Evolutionary conservation across 2,888 invertebrate genomes (phyloP).

Genomic region (Drosophila anomelani): DNA sequence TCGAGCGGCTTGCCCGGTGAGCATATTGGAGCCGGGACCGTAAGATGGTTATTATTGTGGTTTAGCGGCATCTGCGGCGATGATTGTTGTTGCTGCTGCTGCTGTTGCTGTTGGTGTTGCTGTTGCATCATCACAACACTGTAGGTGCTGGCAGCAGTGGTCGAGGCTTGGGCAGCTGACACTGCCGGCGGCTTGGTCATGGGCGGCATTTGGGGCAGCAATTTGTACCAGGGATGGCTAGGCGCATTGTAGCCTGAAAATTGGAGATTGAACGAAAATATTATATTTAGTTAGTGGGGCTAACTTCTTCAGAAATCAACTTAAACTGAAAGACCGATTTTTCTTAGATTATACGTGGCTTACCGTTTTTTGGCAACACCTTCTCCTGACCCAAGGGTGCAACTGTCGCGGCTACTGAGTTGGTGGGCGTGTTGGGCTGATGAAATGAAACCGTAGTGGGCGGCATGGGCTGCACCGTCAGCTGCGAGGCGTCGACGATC

Average conservation of each 20-base stretch:
- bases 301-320: neutral
- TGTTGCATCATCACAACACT: conserved; percentile 75
- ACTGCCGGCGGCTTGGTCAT: conserved; percentile 64
- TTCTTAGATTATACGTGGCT: conserved; percentile 11
- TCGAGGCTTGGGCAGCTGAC: conserved; percentile 60
- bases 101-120: conserved; percentile 62
- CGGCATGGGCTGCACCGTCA: conserved; percentile 83
- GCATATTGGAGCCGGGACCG: conserved; percentile 72
- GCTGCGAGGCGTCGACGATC: conserved; percentile 92
- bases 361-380: conserved; percentile 85
- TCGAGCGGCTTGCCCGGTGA: conserved; percentile 81
- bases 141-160: conserved; percentile 70
- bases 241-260: conserved; percentile 84
- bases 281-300: neutral
- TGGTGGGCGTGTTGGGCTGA: conserved; percentile 73
- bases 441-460: conserved; percentile 71
- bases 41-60: conserved; percentile 73
- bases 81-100: conserved; percentile 55
- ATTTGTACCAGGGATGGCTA: conserved; percentile 84
- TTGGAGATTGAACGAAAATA: neutral
- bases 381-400: conserved; percentile 84
- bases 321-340: neutral
- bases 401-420: conserved; percentile 61
- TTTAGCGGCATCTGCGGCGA: conserved; percentile 58
- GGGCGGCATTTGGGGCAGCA: conserved; percentile 83